Evolutionary conservation across 2,888 invertebrate species (phyloP), one percentile per base, ranked within the genome.

Genomic region (Tipula helvola): DNA sequence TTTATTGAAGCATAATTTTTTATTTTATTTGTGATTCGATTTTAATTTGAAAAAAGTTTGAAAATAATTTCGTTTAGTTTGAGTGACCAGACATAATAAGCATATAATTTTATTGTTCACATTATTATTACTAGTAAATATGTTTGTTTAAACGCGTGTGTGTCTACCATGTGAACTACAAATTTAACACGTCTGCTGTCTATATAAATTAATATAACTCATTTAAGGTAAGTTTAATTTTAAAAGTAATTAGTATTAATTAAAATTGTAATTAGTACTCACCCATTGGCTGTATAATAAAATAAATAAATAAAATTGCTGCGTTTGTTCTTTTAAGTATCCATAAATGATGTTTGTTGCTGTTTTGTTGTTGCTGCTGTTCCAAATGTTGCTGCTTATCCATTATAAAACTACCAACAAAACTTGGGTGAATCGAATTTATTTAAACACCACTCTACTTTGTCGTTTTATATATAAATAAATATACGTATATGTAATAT

Each of bases 221-320:
- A 39, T 39, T 39, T 39, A 39, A 39, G 7, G 7, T 39, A 39
- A 39, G 3, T 39, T 39, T 39, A 39, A 28, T 28, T 28, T 28
- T 28, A 28, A 28, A 39, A 39, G 7, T 39, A 39, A 39, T 39
- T 39, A 39, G 5, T 39, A 39, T 39, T 44, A 44, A 44, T 44
- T 44, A 85, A 57, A 41, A 87, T 18, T 10, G 1, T 1, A 83
- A 18, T 18, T 47, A 57, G 57, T 57, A 86, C 86, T 86, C 36
- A 86, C 86, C 86, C 86, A 86, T 86, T 5, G 86, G 86, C 57
- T 86, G 52, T 18, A 52, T 57, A 36, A 86, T 52, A 52, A 86
- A 52, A 86, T 86, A 86, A 57, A 86, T 52, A 16, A 86, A 57
- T 86, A 86, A 86, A 86, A 86, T 86, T 86, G 52, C 52, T 12